Percentiles rank a stretch among this genome's conserved stretches.
Evolutionary conservation across 2,113 vertebrate species (phyloP).

Genomic region (Kryptolebias marmoratus): DNA sequence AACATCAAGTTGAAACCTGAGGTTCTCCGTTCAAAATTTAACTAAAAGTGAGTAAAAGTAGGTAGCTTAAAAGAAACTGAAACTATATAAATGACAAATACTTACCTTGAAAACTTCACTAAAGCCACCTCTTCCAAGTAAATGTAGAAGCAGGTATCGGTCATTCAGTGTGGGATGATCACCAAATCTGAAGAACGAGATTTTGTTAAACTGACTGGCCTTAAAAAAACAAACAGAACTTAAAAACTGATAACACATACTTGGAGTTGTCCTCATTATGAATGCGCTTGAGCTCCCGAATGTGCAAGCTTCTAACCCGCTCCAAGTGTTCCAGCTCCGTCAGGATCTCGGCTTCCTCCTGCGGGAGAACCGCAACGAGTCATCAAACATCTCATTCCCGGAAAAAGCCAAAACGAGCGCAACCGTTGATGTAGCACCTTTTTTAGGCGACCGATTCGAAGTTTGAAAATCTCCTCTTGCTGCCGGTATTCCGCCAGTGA

Average conservation of each 20-base stretch:
- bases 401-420: neutral
- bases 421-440: slow-evolving; percentile 79
- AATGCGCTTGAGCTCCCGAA: slow-evolving; percentile 96
- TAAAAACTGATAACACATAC: slow-evolving; percentile 75
- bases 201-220: neutral
- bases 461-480: slow-evolving; percentile 97
- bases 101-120: slow-evolving; percentile 97
- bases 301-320: slow-evolving; percentile 95
- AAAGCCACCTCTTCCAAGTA: slow-evolving; percentile 95
- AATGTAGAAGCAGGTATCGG: slow-evolving; percentile 91
- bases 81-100: neutral
- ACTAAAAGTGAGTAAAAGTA: neutral
- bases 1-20: neutral
- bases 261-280: slow-evolving; percentile 97
- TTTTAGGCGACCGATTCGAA: slow-evolving; percentile 93
- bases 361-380: slow-evolving; percentile 20
- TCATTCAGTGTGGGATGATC: slow-evolving; percentile 96
- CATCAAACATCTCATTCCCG: neutral
- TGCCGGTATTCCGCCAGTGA: slow-evolving; percentile 95
- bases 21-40: neutral
- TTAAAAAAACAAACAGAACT: neutral
- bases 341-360: slow-evolving; percentile 97
- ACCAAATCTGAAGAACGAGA: slow-evolving; percentile 87
- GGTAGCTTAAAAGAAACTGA: neutral
- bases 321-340: slow-evolving; percentile 93